Base-by-base conservation (phyloP, 2,113 vertebrate species). In the Gadus chalcogrammus region DNA sequence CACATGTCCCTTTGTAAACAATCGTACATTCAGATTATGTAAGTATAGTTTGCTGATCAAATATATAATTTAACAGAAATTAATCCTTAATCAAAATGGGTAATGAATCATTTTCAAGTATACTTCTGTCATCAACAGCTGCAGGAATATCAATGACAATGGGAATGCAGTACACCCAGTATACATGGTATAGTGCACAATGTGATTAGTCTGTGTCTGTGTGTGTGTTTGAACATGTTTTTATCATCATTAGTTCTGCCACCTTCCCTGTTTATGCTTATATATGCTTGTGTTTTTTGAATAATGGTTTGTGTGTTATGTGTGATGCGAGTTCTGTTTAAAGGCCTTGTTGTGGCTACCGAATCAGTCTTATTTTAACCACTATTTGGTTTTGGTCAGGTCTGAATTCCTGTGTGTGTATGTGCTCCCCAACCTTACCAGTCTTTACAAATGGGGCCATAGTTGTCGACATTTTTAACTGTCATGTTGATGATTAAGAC, bases 401-500 rank as follows among this genome's bases (percentile, higher is more conserved):
- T 79, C 28, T 70, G 15, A 83, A 80, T 80, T 84, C 79, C 77
- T 73, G 35, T 77, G 48, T 60, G 27, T 72, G 64, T 70, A 53
- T 11, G 22, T 38, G 0, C 56, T 48, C 22, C 61, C 4, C 68
- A 61, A 16, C 9, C 28, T 28, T 52, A 31, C 31, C 31, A 31
- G 31, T 31, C 31, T 48, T 15, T 70, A 77, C 61, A 78, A 70
- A 17, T 0, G 15, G 48, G 67, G 66, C 31, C 53, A 62, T 55
- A 17, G 60, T 79, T 48, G 38, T 28, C 55, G 28, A 53, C 17
- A 56, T 75, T 76, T 84, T 83, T 62, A 79, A 64, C 75, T 69
- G 82, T 82, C 77, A 58, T 65, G 8, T 58, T 64, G 8, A 68
- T 82, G 76, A 83, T 75, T 65, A 82, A 81, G 80, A 87, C 31